Conservation (phyloP, 1,140 invertebrate species). For the Lordiphosa mommai region DNA sequence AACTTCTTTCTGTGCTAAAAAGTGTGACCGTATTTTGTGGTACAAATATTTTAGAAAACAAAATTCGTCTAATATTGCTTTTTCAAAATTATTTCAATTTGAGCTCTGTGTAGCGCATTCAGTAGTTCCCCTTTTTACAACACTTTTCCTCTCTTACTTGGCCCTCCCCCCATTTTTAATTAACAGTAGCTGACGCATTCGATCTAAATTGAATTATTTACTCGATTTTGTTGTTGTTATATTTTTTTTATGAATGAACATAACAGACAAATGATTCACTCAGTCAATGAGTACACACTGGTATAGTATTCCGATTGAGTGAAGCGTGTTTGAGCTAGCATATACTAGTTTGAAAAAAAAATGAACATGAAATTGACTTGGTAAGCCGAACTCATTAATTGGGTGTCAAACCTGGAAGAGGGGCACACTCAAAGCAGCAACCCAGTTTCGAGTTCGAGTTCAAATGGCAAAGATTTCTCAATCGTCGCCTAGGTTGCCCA, state of each 20-base stretch:
- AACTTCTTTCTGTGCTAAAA: too few species aligned
- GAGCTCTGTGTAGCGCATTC: too few species aligned
- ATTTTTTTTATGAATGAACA: conserved; percentile 38
- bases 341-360: conserved; percentile 33
- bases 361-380: conserved; percentile 11
- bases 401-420: conserved; percentile 14
- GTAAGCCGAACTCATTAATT: conserved; percentile 38
- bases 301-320: conserved; percentile 5
- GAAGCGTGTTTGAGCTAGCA: conserved; percentile 16
- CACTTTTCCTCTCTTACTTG: neutral
- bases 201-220: conserved; percentile 52
- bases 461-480: conserved; percentile 53
- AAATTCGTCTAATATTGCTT: too few species aligned
- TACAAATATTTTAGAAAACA: too few species aligned
- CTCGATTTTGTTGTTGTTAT: conserved; percentile 10
- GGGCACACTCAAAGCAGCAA: conserved; percentile 6
- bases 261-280: conserved; percentile 34
- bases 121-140: neutral
- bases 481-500: conserved; percentile 24
- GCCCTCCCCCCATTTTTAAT: conserved; percentile 16
- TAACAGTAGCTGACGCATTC: conserved; percentile 36
- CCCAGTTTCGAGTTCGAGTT: conserved; percentile 27
- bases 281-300: neutral
- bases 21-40: too few species aligned
- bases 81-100: too few species aligned